Percentiles rank a stretch among this genome's conserved stretches.
phyloP scores from a whole-genome alignment of 2,797 vertebrate species.

The Vultur gryphus region DNA sequence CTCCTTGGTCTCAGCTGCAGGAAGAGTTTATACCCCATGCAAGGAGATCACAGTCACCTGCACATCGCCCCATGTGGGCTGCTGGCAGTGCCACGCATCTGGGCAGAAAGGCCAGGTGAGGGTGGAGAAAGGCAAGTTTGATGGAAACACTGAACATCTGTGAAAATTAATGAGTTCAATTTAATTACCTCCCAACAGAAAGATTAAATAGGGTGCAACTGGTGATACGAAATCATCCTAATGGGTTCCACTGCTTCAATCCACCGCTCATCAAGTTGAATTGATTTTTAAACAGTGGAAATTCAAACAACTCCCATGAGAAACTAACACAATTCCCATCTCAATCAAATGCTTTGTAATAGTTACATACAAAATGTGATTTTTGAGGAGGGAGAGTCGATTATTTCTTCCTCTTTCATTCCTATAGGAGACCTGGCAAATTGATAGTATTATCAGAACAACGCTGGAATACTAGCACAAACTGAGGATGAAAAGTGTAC shows the following conservation, averaged over 20 bases:
- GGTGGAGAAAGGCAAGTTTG: not conserved
- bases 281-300: conserved; percentile 58
- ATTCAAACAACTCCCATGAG: conserved; percentile 51
- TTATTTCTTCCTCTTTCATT: conserved; percentile 33
- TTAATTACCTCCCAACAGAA: conserved; percentile 47
- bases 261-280: conserved; percentile 34
- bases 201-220: conserved; percentile 44
- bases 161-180: conserved; percentile 20
- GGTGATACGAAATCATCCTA: conserved; percentile 16
- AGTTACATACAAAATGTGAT: conserved; percentile 45
- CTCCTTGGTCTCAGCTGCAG: not conserved
- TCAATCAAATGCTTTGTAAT: conserved; percentile 50
- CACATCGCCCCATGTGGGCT: fast-evolving
- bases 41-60: not conserved
- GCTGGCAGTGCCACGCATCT: not conserved
- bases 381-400: conserved; percentile 1
- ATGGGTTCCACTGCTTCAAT: conserved; percentile 44
- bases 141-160: not conserved
- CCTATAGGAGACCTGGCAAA: not conserved
- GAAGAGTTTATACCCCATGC: not conserved
- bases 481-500: not conserved
- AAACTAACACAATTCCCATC: conserved; percentile 51
- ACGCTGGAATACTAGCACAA: not conserved
- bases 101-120: not conserved
- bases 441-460: not conserved